Evolutionary conservation across 2,113 vertebrate genomes (phyloP).

Genomic region (Malurus melanocephalus): DNA sequence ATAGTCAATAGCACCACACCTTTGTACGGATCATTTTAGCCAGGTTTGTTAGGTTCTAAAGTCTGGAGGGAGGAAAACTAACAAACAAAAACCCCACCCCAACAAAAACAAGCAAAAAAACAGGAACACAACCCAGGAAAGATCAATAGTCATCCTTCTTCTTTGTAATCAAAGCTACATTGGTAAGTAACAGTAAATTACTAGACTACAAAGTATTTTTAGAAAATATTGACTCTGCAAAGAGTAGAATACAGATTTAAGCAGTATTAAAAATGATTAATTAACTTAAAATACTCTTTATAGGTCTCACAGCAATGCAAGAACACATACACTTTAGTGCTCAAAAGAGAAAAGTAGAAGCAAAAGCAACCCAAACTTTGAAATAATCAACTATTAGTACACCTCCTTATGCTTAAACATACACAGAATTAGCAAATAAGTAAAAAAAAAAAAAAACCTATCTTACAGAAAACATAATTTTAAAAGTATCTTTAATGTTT

Average conservation of each 20-base stretch:
- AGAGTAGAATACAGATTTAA: not conserved
- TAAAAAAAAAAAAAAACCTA: not conserved
- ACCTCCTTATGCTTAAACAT: not conserved
- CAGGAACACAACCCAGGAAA: not conserved
- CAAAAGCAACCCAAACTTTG: not conserved
- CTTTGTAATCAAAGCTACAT: not conserved
- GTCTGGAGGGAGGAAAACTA: not conserved
- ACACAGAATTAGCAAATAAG: not conserved
- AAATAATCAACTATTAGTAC: not conserved
- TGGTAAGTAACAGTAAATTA: not conserved
- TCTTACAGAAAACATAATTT: not conserved
- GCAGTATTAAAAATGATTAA: not conserved
- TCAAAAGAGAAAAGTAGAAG: not conserved
- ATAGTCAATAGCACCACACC: not conserved
- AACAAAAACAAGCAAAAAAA: not conserved
- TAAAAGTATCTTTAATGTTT: not conserved
- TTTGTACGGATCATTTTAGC: not conserved
- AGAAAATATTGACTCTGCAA: not conserved
- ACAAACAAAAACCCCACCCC: not conserved
- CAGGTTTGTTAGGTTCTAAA: not conserved
- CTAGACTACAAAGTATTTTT: not conserved
- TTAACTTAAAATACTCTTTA: not conserved
- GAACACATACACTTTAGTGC: not conserved
- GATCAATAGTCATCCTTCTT: not conserved
- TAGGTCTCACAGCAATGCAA: not conserved